Percentiles rank a stretch among this genome's conserved stretches.
Evolutionary conservation across 2,113 vertebrate species (phyloP).

Genomic region (Limnothrissa miodon): DNA sequence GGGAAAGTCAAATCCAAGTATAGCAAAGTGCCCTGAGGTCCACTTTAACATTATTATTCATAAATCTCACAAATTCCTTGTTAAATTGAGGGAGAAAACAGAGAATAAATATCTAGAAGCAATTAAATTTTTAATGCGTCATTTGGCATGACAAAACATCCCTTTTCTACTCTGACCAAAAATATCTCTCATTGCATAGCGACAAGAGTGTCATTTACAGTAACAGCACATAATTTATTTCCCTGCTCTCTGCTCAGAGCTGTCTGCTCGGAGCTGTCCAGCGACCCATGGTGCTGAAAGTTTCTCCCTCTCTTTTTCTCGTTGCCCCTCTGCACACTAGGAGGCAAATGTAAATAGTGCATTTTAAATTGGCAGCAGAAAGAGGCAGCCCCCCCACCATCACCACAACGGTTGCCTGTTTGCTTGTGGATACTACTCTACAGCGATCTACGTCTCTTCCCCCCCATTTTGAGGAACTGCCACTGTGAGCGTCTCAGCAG

Average conservation of each 20-base stretch:
- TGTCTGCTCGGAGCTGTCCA: constrained; percentile 8
- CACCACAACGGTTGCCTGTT: not conserved
- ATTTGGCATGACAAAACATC: not conserved
- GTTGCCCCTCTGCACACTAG: not conserved
- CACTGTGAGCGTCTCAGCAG: not conserved
- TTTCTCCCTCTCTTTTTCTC: not conserved
- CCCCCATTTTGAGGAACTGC: not conserved
- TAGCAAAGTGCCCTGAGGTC: not conserved
- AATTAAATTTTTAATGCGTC: not conserved
- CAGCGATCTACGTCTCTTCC: not conserved
- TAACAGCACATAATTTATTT: not conserved
- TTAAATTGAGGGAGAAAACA: constrained; percentile 3
- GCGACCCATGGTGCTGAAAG: not conserved
- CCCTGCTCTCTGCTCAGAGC: not conserved
- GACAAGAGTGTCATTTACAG: not conserved
- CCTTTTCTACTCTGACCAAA: not conserved
- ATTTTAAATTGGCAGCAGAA: not conserved
- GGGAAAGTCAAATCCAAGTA: not conserved
- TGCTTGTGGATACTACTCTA: not conserved
- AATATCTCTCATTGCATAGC: not conserved
- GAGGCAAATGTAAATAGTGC: not conserved
- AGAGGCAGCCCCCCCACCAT: not conserved
- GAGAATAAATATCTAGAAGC: not conserved
- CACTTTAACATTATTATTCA: not conserved
- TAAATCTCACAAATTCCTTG: not conserved